Evolutionary conservation across 2,888 invertebrate genomes (phyloP).

Genomic region (Stenurella melanura): DNA sequence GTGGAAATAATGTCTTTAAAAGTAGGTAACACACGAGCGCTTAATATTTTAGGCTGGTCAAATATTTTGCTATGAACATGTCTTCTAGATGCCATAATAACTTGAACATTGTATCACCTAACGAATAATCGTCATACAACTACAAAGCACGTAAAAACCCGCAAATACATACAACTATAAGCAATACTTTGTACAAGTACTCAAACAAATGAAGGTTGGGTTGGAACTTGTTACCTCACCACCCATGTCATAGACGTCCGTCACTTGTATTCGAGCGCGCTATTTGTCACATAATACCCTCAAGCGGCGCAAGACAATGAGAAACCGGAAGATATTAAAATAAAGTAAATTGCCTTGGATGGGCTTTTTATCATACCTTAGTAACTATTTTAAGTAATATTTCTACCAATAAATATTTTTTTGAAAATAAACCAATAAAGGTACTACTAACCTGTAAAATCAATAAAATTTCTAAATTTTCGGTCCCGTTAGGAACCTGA

Average conservation of each 20-base stretch:
- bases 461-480: neutral
- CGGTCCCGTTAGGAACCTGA: neutral
- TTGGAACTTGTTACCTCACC: neutral
- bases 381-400: neutral
- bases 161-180: no score
- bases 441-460: no score
- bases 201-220: neutral
- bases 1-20: neutral
- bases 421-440: no score
- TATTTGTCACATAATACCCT: neutral
- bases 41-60: neutral
- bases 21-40: neutral
- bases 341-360: no score
- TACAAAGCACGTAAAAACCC: no score
- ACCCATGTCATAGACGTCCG: neutral
- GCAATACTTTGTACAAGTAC: no score
- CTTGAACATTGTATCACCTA: neutral
- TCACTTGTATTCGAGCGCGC: neutral
- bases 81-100: slow-evolving; percentile 5
- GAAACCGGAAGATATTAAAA: slow-evolving; percentile 11
- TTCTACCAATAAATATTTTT: neutral
- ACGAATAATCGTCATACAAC: neutral
- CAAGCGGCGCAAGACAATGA: neutral
- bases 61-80: neutral
- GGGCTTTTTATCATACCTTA: slow-evolving; percentile 9